Evolutionary conservation across 2,797 vertebrate species (phyloP).

Genomic region (Setipinna tenuifilis): DNA sequence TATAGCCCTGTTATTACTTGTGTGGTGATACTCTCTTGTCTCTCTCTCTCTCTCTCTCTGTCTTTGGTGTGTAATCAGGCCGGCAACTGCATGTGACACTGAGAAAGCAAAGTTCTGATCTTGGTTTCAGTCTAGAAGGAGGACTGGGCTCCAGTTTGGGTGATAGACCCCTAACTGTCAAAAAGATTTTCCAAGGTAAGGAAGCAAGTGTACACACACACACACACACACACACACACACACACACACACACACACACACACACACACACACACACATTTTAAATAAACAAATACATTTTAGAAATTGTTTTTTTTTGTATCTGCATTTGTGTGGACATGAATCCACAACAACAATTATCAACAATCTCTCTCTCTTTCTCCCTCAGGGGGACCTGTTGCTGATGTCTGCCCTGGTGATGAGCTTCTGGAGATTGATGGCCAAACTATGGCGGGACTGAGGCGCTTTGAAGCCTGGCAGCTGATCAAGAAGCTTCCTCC

Average conservation of each 20-base stretch:
- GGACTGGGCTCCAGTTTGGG: constrained; percentile 72
- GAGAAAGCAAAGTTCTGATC: constrained; percentile 73
- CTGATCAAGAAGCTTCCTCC: constrained; percentile 73
- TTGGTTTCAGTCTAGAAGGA: constrained; percentile 82
- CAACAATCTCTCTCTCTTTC: not conserved
- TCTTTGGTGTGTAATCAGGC: constrained; percentile 53
- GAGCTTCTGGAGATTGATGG: constrained; percentile 74
- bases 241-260: not conserved
- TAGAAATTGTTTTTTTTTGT: not conserved
- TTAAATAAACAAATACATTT: not conserved
- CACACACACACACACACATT: not conserved
- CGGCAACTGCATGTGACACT: constrained; percentile 66
- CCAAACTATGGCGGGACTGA: constrained; percentile 66
- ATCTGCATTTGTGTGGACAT: not conserved
- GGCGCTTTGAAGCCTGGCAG: constrained; percentile 78
- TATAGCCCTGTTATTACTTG: too few species aligned
- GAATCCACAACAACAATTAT: not conserved
- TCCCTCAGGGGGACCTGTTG: constrained; percentile 70
- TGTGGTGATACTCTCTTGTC: too few species aligned
- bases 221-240: not conserved
- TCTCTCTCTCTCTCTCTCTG: too few species aligned
- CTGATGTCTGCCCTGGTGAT: constrained; percentile 73
- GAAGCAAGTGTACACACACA: constrained; percentile 42
- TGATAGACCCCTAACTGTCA: constrained; percentile 73
- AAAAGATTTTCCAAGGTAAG: constrained; percentile 80